Evolutionary conservation across 2,888 invertebrate species (phyloP), one percentile per base, ranked within the genome.

Genomic region (Chymomyza fuscimana): DNA sequence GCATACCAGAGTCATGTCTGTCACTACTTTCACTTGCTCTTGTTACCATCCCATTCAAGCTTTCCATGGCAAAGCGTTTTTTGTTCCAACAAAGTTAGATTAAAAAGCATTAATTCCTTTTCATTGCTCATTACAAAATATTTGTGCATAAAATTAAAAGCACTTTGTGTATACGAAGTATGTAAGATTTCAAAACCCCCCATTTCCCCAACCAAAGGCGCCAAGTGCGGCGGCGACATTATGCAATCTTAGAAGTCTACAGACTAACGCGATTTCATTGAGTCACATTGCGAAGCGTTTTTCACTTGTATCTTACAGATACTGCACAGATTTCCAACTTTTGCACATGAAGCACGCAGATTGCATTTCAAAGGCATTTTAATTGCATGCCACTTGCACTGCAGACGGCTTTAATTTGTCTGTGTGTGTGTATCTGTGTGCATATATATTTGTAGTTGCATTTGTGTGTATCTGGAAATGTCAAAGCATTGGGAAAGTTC

Each of bases 71-170:
- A 65, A 65, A 73, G 36, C 40, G 64, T 59, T 72, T 63, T 54
- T 51, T 5, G 36, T 32, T 59, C 60, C 40, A 10, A 46, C 12
- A 12, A 46, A 46, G 40, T 46, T 12, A 12, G 12, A 85, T 80
- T 82, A 82, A 82, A 77, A 77, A 68, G 65, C 71, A 85, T 82
- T 86, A 80, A 84, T 77, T 46, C 40, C 40, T 46, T 46, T 78
- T 80, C 82, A 75, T 54, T 78, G 78, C 86, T 86, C 82, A 85
- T 83, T 86, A 86, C 76, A 80, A 78, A 86, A 79, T 85, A 80
- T 82, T 84, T 83, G 73, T 82, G 85, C 74, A 82, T 82, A 72
- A 78, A 84, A 84, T 82, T 82, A 12, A 46, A 46, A 46, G 40
- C 40, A 84, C 78, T 80, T 77, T 22, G 5, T n/a, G n/a, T 15